Evolutionary conservation across 2,113 vertebrate genomes (phyloP).

Genomic region (Phoxinus phoxinus): DNA sequence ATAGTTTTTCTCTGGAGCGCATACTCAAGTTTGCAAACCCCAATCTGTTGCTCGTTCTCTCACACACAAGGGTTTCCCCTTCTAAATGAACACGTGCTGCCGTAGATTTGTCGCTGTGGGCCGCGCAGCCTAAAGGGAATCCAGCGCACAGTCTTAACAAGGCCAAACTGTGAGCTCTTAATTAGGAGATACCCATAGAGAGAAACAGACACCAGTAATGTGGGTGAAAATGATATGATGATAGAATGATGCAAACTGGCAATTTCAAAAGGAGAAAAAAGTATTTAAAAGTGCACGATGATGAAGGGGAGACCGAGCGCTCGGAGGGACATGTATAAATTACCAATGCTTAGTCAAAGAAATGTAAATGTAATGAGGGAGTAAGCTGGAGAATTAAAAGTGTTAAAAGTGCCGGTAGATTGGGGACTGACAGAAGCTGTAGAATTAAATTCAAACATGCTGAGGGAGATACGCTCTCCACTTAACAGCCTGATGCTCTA

Average conservation of each 20-base stretch:
- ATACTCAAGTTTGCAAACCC: not conserved
- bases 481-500: not conserved
- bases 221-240: constrained; percentile 24
- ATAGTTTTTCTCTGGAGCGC: not conserved
- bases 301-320: constrained; percentile 52
- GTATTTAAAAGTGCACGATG: constrained; percentile 18
- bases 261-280: constrained; percentile 35
- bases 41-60: constrained; percentile 6
- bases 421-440: constrained; percentile 2
- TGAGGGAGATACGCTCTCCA: not conserved
- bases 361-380: constrained; percentile 65
- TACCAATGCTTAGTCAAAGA: constrained; percentile 53
- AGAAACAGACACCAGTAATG: not conserved
- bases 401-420: constrained; percentile 52
- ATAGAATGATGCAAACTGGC: not conserved
- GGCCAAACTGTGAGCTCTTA: constrained; percentile 46
- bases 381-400: constrained; percentile 61
- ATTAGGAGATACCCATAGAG: constrained; percentile 45
- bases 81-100: constrained; percentile 54
- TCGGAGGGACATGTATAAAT: constrained; percentile 58
- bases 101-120: constrained; percentile 35
- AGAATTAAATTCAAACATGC: constrained; percentile 20
- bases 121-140: constrained; percentile 48
- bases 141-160: constrained; percentile 41
- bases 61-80: constrained; percentile 25